Percentiles rank a stretch among this genome's conserved stretches.
Evolutionary conservation across 2,113 vertebrate species (phyloP).

Genomic region (Eurystomus gularis): DNA sequence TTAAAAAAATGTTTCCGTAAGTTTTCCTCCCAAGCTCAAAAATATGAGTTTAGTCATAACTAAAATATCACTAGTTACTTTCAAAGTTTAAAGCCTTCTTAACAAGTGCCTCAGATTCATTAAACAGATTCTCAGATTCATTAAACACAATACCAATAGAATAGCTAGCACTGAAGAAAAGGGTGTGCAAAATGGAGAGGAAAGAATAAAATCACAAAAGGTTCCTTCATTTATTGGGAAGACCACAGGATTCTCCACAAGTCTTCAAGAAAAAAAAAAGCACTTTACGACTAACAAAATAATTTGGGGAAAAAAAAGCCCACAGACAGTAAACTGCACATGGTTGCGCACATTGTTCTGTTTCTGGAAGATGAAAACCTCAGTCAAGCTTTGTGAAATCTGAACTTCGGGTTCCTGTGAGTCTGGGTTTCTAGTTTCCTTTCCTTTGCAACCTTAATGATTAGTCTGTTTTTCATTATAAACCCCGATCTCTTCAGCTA

Average conservation of each 20-base stretch:
- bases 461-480: neutral
- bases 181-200: neutral
- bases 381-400: neutral
- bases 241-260: neutral
- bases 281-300: neutral
- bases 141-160: neutral
- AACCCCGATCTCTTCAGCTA: neutral
- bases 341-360: neutral
- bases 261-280: neutral
- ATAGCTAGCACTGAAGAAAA: neutral
- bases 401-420: neutral
- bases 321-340: rapidly evolving
- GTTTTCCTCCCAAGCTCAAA: neutral
- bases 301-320: neutral
- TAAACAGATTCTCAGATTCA: too few species aligned
- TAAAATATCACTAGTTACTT: neutral
- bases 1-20: neutral
- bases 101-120: neutral
- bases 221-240: neutral
- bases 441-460: neutral
- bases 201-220: neutral
- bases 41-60: neutral
- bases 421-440: neutral
- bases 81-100: neutral
- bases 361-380: neutral